A percentile compares a stretch with the other conserved stretches of the same genome.
phyloP scores from a whole-genome alignment of 2,113 vertebrate species.

The Anser cygnoides region DNA sequence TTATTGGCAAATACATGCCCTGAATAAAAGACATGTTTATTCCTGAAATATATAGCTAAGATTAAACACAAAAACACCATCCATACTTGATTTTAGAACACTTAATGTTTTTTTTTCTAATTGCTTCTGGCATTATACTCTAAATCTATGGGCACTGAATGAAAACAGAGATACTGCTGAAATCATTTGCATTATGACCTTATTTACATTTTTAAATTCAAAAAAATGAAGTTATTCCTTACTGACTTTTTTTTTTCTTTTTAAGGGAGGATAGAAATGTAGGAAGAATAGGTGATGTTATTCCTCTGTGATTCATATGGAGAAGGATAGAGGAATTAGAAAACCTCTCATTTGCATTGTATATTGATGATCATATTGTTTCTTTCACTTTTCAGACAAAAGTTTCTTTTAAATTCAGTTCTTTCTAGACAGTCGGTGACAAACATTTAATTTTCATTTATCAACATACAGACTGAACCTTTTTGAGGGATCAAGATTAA shows the following conservation, averaged over 20 bases:
- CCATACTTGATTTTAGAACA: conserved; percentile 28
- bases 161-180: conserved; percentile 58
- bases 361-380: not conserved
- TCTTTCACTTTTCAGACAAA: not conserved
- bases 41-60: conserved; percentile 61
- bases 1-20: conserved; percentile 68
- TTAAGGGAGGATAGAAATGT: not conserved
- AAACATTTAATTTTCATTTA: not conserved
- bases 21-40: conserved; percentile 68
- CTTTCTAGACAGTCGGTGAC: not conserved
- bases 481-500: not conserved
- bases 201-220: conserved; percentile 22
- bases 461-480: not conserved
- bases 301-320: not conserved
- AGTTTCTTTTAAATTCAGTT: not conserved
- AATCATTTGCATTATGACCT: conserved; percentile 48
- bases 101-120: conserved; percentile 28
- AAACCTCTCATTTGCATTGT: not conserved
- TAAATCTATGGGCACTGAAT: conserved; percentile 49
- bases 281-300: not conserved
- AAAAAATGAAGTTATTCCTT: not conserved
- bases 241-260: not conserved
- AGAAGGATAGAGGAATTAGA: not conserved
- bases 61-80: conserved; percentile 42
- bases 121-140: conserved; percentile 51